Evolutionary conservation across 2,797 vertebrate genomes (phyloP).

Genomic region (Sebastes trivittatus): DNA sequence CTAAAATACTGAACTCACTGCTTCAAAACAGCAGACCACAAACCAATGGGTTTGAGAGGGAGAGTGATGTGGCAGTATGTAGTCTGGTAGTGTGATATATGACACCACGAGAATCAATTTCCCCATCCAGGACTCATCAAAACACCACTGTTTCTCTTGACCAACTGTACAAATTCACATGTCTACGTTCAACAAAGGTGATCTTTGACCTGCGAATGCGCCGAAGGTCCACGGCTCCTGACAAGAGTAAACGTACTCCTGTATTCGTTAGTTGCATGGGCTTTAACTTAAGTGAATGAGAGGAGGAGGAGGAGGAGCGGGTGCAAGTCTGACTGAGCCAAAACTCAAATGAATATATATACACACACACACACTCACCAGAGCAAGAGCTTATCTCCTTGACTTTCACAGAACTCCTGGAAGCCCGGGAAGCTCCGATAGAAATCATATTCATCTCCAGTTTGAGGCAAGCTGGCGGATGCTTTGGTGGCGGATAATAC

Average conservation of each 20-base stretch:
- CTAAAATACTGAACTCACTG: too few relatives aligned
- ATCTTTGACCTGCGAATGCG: background rate
- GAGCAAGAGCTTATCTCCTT: constrained; percentile 87
- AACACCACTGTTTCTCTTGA: background rate
- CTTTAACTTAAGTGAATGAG: background rate
- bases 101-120: background rate
- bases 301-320: too few relatives aligned
- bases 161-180: background rate
- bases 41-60: too few relatives aligned
- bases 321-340: background rate
- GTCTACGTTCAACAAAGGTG: background rate
- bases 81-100: background rate
- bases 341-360: background rate
- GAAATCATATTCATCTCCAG: constrained; percentile 95
- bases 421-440: constrained; percentile 95
- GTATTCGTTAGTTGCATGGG: too few relatives aligned
- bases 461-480: constrained; percentile 87
- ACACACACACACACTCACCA: constrained; percentile 81
- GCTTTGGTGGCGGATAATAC: constrained; percentile 93
- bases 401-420: constrained; percentile 88
- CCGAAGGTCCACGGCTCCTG: background rate
- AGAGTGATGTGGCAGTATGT: background rate
- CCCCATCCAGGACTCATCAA: background rate
- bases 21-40: rapidly evolving
- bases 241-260: background rate